Percentiles rank a stretch among this genome's conserved stretches.
Evolutionary conservation across 2,888 invertebrate species (phyloP).

Genomic region (Zygothrica quintamaculata): DNA sequence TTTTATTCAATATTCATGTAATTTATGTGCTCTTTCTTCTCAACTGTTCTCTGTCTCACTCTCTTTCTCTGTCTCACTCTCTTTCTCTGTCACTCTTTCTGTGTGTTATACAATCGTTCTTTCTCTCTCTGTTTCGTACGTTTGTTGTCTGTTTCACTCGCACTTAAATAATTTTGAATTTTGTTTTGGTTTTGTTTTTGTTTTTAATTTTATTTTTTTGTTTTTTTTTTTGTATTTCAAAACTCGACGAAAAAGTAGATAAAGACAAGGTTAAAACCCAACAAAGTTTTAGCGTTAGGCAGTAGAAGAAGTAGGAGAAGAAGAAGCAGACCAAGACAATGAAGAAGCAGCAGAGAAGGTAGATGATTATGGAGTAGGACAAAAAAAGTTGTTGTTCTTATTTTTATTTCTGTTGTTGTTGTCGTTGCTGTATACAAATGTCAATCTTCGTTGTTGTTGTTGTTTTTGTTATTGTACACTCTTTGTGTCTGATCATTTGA

Average conservation of each 20-base stretch:
- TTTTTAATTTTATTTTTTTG: constrained; percentile 21
- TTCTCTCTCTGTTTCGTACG: constrained; percentile 29
- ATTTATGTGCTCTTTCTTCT: constrained; percentile 69
- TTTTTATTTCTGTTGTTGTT: too few relatives aligned
- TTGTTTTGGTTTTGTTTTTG: not conserved
- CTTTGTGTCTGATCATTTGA: not conserved
- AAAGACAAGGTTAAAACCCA: constrained; percentile 27
- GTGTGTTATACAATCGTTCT: too few relatives aligned
- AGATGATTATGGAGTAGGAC: not conserved
- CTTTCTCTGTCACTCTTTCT: constrained; percentile 36
- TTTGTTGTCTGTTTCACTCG: constrained; percentile 47
- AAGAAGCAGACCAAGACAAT: constrained; percentile 40
- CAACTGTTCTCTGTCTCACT: constrained; percentile 64
- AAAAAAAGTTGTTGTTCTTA: too few relatives aligned
- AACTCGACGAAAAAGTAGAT: constrained; percentile 24
- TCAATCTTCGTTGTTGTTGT: too few relatives aligned
- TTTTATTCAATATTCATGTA: constrained; percentile 67
- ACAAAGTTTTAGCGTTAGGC: constrained; percentile 16
- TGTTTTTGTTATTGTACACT: too few relatives aligned
- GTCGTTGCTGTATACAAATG: too few relatives aligned
- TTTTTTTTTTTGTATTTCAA: not conserved
- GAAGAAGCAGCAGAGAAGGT: constrained; percentile 25
- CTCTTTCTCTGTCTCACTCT: constrained; percentile 33
- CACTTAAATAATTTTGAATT: constrained; percentile 20
- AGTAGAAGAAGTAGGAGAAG: constrained; percentile 29